Percentiles rank a stretch among this genome's conserved stretches.
Evolutionary conservation across 2,113 vertebrate species (phyloP).

Genomic region (Paradoxurus hermaphroditus): DNA sequence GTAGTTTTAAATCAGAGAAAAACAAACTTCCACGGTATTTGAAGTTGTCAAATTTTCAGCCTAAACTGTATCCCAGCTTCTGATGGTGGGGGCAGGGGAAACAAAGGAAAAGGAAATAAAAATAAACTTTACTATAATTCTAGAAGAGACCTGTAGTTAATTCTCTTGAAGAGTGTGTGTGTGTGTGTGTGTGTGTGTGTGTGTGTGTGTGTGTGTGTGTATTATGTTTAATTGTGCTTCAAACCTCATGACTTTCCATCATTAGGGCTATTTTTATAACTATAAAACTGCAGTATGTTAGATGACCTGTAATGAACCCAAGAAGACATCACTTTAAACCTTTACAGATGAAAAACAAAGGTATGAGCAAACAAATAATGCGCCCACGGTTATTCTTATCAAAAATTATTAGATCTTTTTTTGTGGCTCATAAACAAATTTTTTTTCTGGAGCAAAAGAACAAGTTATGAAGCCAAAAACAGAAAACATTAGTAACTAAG

Average conservation of each 20-base stretch:
- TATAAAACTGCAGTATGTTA: not conserved
- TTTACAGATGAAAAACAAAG: constrained; percentile 31
- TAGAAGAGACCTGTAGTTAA: not conserved
- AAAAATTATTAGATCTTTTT: not conserved
- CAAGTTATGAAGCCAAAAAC: constrained; percentile 6
- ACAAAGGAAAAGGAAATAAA: not conserved
- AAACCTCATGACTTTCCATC: not conserved
- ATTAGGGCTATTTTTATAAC: not conserved
- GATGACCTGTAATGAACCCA: not conserved
- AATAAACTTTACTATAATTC: not conserved
- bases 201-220: not conserved
- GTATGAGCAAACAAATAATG: not conserved
- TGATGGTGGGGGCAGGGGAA: not conserved
- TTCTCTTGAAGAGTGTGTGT: not conserved
- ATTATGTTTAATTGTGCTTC: not conserved
- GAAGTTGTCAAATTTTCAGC: not conserved
- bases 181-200: not conserved
- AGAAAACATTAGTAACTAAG: not conserved
- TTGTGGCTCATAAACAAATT: not conserved
- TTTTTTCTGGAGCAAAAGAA: not conserved
- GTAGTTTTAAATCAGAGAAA: not conserved
- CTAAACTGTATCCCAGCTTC: not conserved
- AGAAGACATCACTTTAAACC: constrained; percentile 21
- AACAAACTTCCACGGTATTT: not conserved
- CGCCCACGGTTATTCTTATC: not conserved